Evolutionary conservation across 1,140 invertebrate genomes (phyloP), one percentile per base, ranked within the genome.

Genomic region (Calephelis virginiensis): DNA sequence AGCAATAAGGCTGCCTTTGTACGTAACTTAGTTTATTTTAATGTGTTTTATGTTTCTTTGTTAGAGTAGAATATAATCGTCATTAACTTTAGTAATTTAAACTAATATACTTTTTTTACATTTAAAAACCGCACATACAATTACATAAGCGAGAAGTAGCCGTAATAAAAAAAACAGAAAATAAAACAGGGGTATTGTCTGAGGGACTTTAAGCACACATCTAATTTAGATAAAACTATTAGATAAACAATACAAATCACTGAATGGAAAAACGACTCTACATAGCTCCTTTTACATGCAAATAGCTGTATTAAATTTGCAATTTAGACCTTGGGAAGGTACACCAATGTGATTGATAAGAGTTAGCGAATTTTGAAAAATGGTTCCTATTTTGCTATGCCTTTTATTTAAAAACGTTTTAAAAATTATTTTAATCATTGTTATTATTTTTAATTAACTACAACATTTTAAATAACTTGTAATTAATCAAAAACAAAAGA

Each of bases 281-380:
- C 76, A 81, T 75, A 77, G 78, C 81, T 77, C 77, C 82, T 87
- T 89, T 86, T 76, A 79, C 72, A 89, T 88, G 86, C 85, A 86
- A 90, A 90, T 87, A 70, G 81, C 78, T 82, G 84, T 88, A 86
- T 90, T 86, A 86, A 88, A 89, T 89, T 88, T 86, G 84, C 82
- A 85, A 86, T 87, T 87, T 89, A 86, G 79, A 85, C 85, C 80
- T 77, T 69, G 80, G 83, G 82, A 84, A 70, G 68, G 67, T 66
- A 66, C 61, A 63, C 53, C 62, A 61, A 65, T 63, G 68, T 65
- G 79, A 77, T 47, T 61, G 49, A 68, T 46, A 62, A 68, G 67
- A 48, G 48, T 11, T 13, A 67, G 70, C 69, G 68, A 12, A 8
- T 10, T 17, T 56, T 14, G 6, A 6, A 53, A 53, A 13, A 9